Conservation (phyloP, 2,888 invertebrate species). For the Rotaria macrura region DNA sequence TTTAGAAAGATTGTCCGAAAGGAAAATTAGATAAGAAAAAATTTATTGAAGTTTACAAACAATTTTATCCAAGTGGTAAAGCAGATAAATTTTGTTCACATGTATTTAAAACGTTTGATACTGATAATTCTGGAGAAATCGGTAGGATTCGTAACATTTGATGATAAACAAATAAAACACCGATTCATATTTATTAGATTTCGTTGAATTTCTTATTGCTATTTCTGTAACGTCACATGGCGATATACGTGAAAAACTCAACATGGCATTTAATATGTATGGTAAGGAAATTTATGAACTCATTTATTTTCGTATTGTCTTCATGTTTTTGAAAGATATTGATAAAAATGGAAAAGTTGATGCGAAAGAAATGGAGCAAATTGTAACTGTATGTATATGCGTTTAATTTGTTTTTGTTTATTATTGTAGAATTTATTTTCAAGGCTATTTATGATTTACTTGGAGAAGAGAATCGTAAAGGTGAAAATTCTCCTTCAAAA, state of each 20-base stretch:
- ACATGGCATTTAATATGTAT: slow-evolving; percentile 34
- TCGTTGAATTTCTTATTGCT: slow-evolving; percentile 33
- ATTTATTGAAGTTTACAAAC: slow-evolving; percentile 31
- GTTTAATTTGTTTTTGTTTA: background rate
- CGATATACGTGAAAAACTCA: slow-evolving; percentile 30
- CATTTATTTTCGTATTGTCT: too few species aligned
- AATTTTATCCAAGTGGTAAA: slow-evolving; percentile 32
- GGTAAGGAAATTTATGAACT: background rate
- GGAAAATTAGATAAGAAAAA: slow-evolving; percentile 32
- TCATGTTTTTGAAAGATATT: background rate
- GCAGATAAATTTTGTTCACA: slow-evolving; percentile 34
- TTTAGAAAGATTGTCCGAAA: slow-evolving; percentile 33
- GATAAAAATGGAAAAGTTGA: slow-evolving; percentile 33
- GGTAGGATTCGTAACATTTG: background rate
- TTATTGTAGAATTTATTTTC: background rate
- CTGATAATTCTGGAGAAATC: slow-evolving; percentile 19
- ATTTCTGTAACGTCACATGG: slow-evolving; percentile 34
- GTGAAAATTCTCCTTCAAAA: slow-evolving; percentile 30
- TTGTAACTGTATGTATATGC: slow-evolving; percentile 4
- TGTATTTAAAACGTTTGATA: slow-evolving; percentile 27
- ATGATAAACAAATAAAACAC: too few species aligned
- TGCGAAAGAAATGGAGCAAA: slow-evolving; percentile 34
- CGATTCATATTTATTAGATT: background rate
- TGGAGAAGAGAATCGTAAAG: slow-evolving; percentile 34
- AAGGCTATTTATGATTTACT: slow-evolving; percentile 34